These are phyloP conservation scores for Drosophila villosipedis DNA, from an alignment of 2,888 invertebrate species.

Conservation along the genomic window DNA sequence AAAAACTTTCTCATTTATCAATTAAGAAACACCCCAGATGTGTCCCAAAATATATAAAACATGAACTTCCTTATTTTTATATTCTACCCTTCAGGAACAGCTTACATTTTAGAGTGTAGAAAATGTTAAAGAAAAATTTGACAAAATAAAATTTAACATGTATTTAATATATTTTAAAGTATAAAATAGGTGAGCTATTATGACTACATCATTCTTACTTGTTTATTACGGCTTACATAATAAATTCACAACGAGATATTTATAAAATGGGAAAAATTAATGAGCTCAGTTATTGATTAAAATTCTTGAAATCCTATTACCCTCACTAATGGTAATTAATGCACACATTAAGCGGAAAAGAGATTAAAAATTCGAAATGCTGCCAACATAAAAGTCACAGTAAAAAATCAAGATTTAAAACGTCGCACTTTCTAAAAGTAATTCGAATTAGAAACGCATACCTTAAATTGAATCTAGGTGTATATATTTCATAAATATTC, in stretches of 20 bases:
- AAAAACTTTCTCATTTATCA: neutral
- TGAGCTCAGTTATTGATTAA: conserved; percentile 59
- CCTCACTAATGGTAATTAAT: conserved; percentile 49
- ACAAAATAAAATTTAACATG: neutral
- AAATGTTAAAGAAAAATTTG: neutral
- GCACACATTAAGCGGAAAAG: neutral
- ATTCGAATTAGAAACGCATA: neutral
- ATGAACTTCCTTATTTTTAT: neutral
- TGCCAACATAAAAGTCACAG: conserved; percentile 11
- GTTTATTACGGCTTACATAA: conserved; percentile 16
- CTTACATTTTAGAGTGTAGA: neutral
- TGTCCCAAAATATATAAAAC: neutral
- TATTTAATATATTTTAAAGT: neutral
- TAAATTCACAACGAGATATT: conserved; percentile 47
- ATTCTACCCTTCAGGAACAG: neutral
- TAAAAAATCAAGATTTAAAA: conserved; percentile 9
- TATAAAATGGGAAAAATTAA: conserved; percentile 40
- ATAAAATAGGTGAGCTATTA: neutral
- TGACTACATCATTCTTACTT: neutral
- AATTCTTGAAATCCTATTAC: conserved; percentile 55
- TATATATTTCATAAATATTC: neutral
- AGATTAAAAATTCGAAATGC: neutral
- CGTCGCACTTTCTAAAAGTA: neutral
- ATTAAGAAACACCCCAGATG: neutral
- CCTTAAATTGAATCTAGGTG: neutral